phyloP scores from a whole-genome alignment of 2,113 vertebrate genomes.

The Eidolon helvum region DNA sequence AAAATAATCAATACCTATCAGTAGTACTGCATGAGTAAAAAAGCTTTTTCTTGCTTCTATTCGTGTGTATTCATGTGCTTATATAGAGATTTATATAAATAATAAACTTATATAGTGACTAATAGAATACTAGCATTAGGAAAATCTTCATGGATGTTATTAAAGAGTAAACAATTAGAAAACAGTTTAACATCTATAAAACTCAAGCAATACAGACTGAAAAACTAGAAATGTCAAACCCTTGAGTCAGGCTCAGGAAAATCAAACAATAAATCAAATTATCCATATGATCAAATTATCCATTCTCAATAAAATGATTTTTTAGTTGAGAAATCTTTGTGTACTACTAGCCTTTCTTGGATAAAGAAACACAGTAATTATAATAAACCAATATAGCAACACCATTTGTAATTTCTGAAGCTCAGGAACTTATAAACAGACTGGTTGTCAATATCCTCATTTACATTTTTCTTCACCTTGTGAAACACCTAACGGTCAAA shows the following conservation, averaged over 20 bases:
- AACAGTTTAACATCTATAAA: not conserved
- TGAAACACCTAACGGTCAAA: slow-evolving; percentile 43
- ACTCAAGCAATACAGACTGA: not conserved
- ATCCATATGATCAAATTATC: not conserved
- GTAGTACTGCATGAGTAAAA: not conserved
- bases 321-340: slow-evolving; percentile 31
- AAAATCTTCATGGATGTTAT: not conserved
- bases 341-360: not conserved
- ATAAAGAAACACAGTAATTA: not conserved
- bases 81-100: not conserved
- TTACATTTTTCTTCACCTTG: not conserved
- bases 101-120: not conserved
- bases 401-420: not conserved
- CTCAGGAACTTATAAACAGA: slow-evolving; percentile 19
- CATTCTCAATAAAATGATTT: not conserved
- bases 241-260: not conserved
- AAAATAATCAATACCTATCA: not conserved
- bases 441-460: not conserved
- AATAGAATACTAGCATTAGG: not conserved
- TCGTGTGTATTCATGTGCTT: not conserved
- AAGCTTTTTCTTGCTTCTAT: not conserved
- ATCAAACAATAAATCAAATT: not conserved
- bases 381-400: slow-evolving; percentile 20
- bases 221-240: not conserved
- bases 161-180: not conserved